Conservation (phyloP, 2,113 vertebrate species). For the Paradoxurus hermaphroditus region DNA sequence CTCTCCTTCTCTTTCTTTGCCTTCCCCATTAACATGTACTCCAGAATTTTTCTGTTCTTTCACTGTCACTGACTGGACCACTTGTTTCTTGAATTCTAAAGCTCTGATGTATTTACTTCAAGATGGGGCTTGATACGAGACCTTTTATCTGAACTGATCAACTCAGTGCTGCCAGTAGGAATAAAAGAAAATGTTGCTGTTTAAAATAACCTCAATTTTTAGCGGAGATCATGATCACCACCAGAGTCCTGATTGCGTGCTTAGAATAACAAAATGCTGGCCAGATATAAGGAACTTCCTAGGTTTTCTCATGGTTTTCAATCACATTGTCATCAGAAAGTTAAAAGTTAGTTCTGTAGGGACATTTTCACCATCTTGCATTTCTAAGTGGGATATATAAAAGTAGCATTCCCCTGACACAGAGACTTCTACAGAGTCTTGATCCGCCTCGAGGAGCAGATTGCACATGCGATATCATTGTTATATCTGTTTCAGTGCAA, state of each 20-base stretch:
- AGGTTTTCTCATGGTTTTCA: neutral
- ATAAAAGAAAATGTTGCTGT: slow-evolving; percentile 11
- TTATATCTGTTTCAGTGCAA: neutral
- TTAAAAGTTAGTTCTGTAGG: neutral
- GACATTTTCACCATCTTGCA: neutral
- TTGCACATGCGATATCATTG: fast-evolving
- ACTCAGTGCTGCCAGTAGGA: neutral
- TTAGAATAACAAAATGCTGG: neutral
- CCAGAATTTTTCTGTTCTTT: neutral
- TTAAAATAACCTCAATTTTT: neutral
- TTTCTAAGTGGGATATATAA: neutral
- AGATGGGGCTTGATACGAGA: neutral
- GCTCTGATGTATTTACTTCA: neutral
- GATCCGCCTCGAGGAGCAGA: neutral
- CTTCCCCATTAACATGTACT: neutral
- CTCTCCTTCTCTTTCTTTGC: neutral
- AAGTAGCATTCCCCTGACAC: neutral
- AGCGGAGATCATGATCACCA: neutral
- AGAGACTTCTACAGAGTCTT: neutral
- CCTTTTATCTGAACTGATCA: neutral
- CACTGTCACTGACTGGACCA: neutral
- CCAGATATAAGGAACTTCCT: neutral
- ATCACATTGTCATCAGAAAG: neutral
- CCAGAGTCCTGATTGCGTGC: neutral
- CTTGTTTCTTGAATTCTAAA: slow-evolving; percentile 14